Conservation (phyloP, 2,113 vertebrate genomes). For the Etia nguti region DNA sequence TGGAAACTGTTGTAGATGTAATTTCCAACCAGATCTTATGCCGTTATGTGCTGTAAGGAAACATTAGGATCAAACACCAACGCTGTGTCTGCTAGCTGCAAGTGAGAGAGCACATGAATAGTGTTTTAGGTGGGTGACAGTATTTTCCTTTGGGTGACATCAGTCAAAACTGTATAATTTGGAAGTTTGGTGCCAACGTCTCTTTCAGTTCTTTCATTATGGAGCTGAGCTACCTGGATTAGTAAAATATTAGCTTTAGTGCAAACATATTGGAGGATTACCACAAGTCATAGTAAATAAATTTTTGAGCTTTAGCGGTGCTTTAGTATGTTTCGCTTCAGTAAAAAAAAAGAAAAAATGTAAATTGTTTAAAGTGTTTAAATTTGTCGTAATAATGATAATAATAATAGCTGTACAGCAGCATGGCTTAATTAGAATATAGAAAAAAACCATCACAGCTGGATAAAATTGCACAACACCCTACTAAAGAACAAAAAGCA, state of each 20-base stretch:
- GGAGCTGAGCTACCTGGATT: not conserved
- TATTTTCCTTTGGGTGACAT: not conserved
- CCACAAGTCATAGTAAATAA: not conserved
- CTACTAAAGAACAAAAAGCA: not conserved
- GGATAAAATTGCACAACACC: not conserved
- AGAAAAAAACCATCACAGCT: not conserved
- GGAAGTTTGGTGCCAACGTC: not conserved
- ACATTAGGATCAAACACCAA: conserved; percentile 41
- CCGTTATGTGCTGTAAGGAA: conserved; percentile 38
- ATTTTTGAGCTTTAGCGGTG: not conserved
- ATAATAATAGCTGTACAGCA: not conserved
- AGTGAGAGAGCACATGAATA: not conserved
- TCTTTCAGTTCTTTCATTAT: not conserved
- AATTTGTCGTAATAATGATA: not conserved
- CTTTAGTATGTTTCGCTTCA: not conserved
- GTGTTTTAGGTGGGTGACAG: not conserved
- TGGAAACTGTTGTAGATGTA: conserved; percentile 44
- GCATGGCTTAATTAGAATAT: not conserved
- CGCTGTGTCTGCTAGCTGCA: not conserved
- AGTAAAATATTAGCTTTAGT: not conserved
- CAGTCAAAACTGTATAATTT: not conserved
- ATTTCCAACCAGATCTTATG: conserved; percentile 58
- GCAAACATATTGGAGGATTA: not conserved
- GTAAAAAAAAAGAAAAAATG: not conserved
- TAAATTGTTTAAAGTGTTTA: too few species aligned